phyloP scores from a whole-genome alignment of 2,797 vertebrate species.

The Anniella stebbinsi region DNA sequence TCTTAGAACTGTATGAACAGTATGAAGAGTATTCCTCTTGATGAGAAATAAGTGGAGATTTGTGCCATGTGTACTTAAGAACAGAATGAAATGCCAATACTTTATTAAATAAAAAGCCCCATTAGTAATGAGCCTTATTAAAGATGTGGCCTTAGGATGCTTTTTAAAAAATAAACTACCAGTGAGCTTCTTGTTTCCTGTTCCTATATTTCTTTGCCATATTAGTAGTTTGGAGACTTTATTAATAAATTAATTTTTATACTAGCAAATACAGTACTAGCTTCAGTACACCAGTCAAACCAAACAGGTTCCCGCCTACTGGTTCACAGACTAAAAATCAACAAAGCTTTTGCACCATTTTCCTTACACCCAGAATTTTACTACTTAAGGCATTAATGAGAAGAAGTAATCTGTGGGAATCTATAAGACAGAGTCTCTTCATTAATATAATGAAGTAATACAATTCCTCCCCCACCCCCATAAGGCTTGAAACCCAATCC shows the following conservation, averaged over 20 bases:
- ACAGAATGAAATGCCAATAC: neutral
- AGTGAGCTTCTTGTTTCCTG: neutral
- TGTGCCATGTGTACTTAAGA: neutral
- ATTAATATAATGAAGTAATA: neutral
- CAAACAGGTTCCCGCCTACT: neutral
- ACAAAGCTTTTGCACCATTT: neutral
- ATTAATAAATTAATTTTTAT: slow-evolving; percentile 4
- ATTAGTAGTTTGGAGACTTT: neutral
- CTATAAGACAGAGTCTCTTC: neutral
- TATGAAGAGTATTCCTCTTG: slow-evolving; percentile 5
- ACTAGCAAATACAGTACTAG: neutral
- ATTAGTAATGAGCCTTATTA: neutral
- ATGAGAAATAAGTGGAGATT: neutral
- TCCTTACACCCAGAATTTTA: neutral
- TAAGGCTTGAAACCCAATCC: neutral
- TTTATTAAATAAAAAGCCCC: neutral
- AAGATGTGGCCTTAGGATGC: neutral
- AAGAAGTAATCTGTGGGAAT: neutral
- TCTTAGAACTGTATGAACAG: neutral
- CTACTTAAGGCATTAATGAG: neutral
- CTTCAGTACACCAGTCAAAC: neutral
- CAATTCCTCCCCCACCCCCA: neutral
- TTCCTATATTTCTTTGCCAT: neutral
- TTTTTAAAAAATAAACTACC: neutral
- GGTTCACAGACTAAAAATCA: neutral